Percentiles rank a stretch among this genome's conserved stretches.
phyloP scores from a whole-genome alignment of 2,113 vertebrate species.

The Eidolon helvum region DNA sequence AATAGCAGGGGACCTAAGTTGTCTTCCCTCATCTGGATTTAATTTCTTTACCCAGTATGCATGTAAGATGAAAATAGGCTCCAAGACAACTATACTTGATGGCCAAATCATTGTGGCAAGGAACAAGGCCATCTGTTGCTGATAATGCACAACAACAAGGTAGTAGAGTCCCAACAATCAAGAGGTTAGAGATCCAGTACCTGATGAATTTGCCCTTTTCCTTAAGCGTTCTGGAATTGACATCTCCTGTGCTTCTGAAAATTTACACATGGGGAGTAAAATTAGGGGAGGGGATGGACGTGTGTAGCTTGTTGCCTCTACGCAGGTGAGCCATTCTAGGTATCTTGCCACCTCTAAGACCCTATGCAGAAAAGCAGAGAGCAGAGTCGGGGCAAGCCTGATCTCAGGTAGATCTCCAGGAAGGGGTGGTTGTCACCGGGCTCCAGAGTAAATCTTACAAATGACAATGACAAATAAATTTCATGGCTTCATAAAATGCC shows the following conservation, averaged over 20 bases:
- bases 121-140: not conserved
- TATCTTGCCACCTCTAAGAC: not conserved
- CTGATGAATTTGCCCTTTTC: not conserved
- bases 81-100: not conserved
- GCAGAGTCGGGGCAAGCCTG: not conserved
- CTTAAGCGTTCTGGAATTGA: not conserved
- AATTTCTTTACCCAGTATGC: not conserved
- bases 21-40: not conserved
- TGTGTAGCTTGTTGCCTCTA: not conserved
- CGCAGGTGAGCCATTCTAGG: not conserved
- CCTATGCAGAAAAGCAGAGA: not conserved
- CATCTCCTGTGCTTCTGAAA: not conserved
- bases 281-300: not conserved
- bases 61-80: not conserved
- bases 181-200: not conserved
- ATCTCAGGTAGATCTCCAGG: not conserved
- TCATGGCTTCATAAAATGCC: not conserved
- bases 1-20: conserved; percentile 4
- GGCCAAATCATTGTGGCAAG: not conserved
- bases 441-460: not conserved
- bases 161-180: not conserved
- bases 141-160: not conserved
- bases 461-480: conserved; percentile 1
- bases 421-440: not conserved
- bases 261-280: not conserved